Conservation (phyloP, 2,888 invertebrate genomes). For the Pachymerium ferrugineum region DNA sequence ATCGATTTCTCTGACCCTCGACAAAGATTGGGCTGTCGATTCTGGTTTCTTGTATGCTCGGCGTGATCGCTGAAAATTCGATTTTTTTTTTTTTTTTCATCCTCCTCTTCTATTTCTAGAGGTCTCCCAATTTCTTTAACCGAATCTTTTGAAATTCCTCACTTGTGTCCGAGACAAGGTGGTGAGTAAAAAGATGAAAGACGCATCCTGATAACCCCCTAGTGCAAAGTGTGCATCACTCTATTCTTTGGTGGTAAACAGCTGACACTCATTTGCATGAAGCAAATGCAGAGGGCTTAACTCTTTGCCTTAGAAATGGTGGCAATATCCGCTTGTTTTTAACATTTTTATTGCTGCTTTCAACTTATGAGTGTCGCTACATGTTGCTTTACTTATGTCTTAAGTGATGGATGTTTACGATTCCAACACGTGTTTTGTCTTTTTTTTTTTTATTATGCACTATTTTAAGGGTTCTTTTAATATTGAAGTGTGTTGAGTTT, state of each 20-base stretch:
- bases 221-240: background rate
- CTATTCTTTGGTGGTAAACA: background rate
- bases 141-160: background rate
- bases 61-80: slow-evolving; percentile 15
- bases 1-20: background rate
- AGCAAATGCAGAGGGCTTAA: too few relatives aligned
- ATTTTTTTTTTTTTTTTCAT: background rate
- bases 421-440: too few relatives aligned
- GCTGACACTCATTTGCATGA: slow-evolving; percentile 14
- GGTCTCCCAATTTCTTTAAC: background rate
- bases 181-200: background rate
- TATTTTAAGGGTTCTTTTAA: too few relatives aligned
- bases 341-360: background rate
- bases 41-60: background rate
- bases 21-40: background rate
- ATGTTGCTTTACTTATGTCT: background rate
- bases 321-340: slow-evolving; percentile 18
- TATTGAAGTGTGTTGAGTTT: too few relatives aligned
- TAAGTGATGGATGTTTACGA: too few relatives aligned
- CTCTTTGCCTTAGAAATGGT: background rate
- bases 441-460: too few relatives aligned
- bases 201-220: background rate
- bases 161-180: background rate
- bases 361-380: too few relatives aligned
- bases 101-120: background rate